Percentiles rank a stretch among this genome's conserved stretches.
Evolutionary conservation across 2,113 vertebrate species (phyloP).

Genomic region (Otis tarda): DNA sequence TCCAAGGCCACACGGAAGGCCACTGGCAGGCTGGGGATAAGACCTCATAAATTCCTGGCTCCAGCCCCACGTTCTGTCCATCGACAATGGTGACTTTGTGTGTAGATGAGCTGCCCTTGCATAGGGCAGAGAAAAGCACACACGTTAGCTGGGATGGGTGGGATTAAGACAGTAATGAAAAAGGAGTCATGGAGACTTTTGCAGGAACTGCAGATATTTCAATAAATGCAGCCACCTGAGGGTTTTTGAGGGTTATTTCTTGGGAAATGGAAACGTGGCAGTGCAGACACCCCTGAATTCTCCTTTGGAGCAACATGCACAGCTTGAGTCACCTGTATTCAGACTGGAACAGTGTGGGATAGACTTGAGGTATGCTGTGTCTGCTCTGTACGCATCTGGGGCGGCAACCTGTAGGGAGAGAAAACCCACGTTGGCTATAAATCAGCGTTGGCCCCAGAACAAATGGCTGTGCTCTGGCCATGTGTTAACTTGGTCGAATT

Average conservation of each 20-base stretch:
- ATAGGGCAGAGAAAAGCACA: not conserved
- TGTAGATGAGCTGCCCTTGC: constrained; percentile 13
- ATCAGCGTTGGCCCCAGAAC: not conserved
- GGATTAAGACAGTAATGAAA: not conserved
- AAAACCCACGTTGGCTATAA: not conserved
- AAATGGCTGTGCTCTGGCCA: not conserved
- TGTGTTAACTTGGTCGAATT: not conserved
- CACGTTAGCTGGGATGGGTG: not conserved
- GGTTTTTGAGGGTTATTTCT: not conserved
- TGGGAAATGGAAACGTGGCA: not conserved
- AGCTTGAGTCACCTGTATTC: accelerated
- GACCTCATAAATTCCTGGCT: constrained; percentile 58
- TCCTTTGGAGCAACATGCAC: not conserved
- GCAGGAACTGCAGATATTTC: not conserved
- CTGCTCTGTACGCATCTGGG: not conserved
- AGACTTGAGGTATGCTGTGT: not conserved
- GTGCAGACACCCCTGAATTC: not conserved
- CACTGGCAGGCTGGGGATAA: not conserved
- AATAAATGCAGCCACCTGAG: not conserved
- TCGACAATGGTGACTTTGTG: constrained; percentile 49
- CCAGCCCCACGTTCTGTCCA: not conserved
- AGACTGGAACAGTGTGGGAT: not conserved
- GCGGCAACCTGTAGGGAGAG: not conserved
- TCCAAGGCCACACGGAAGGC: constrained; percentile 22
- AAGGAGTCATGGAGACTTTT: not conserved